Evolutionary conservation across 2,797 vertebrate genomes (phyloP), one percentile per base, ranked within the genome.

Genomic region (Coilia nasus): DNA sequence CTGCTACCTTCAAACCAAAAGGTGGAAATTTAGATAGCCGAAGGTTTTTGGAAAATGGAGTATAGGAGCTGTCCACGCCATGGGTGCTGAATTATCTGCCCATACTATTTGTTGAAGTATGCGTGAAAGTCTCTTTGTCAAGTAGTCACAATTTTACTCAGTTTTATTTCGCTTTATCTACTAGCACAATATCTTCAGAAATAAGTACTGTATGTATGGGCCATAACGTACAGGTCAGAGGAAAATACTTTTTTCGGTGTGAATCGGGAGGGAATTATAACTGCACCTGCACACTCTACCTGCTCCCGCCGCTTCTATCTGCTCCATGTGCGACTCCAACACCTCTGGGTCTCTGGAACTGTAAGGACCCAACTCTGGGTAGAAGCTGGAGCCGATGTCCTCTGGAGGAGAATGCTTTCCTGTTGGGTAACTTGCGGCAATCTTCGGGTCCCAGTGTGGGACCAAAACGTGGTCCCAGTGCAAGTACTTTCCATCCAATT

Each of bases 391-490:
- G 41, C 96, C 96, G 88, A 97, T 93, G 93, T 97, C 97, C 6
- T 97, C 96, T 0, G 97, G 97, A 0, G 97, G 97, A 88, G 91
- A 94, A 92, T 97, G 97, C 89, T 94, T 95, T 64, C 97, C 97
- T 91, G 95, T 96, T n/a, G 97, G 96, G 87, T 97, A 97, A 89
- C 97, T 97, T 90, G 97, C 96, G 0, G 97, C 96, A 83, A 98
- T 96, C 90, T 98, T 97, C 71, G 97, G 96, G 92, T 98, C 97
- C 97, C 97, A 98, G 93, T 98, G 97, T 1, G 96, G 97, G 56
- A 98, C 96, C 88, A 98, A 94, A 87, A 96, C 94, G 88, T 97
- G 97, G 90, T 98, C 97, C 97, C 97, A 98, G 89, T 97, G 97
- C 28, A 96, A 90, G 90, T 96, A 97, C 88, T 93, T 95, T 0